A percentile compares a stretch with the other conserved stretches of the same genome.
phyloP scores from a whole-genome alignment of 2,113 vertebrate genomes.

The Odontesthes bonariensis region DNA sequence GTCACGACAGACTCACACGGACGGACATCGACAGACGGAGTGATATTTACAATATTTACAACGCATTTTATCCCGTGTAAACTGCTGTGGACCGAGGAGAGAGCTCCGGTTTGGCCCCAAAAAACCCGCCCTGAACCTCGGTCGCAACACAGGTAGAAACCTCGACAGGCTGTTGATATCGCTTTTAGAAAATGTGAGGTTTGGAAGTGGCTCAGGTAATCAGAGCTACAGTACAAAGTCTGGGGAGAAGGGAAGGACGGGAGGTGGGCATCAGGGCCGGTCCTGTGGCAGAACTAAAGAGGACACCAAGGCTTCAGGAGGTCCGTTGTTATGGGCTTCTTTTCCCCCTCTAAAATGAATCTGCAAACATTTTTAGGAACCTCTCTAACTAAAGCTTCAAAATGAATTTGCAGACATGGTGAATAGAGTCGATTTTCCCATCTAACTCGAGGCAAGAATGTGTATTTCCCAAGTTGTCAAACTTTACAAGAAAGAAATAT shows the following conservation, averaged over 20 bases:
- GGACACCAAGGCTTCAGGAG: conserved; percentile 6
- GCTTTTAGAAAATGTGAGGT: conserved; percentile 20
- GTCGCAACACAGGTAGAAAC: conserved; percentile 35
- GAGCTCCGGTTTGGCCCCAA: not conserved
- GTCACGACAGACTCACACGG: conserved; percentile 64
- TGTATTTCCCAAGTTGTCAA: no score
- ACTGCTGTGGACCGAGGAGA: conserved; percentile 23
- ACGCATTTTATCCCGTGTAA: conserved; percentile 12
- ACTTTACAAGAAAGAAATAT: not conserved
- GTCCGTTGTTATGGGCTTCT: no score
- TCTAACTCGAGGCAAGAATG: no score
- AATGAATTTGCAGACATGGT: no score
- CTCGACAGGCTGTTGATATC: not conserved
- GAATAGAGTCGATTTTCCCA: no score
- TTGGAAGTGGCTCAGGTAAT: conserved; percentile 18
- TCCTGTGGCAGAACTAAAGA: conserved; percentile 2
- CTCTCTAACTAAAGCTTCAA: not conserved
- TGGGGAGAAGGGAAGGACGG: not conserved
- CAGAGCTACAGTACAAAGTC: conserved; percentile 36
- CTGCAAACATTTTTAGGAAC: no score
- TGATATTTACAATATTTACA: conserved; percentile 73
- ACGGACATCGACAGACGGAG: conserved; percentile 55
- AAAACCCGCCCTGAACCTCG: conserved; percentile 9
- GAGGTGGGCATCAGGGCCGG: not conserved
- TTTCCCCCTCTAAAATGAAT: no score